A percentile compares a stretch with the other conserved stretches of the same genome.
These are phyloP conservation scores for Parauchenoglanis ngamensis DNA, from an alignment of 2,797 vertebrate genomes.

Conservation along the genomic window DNA sequence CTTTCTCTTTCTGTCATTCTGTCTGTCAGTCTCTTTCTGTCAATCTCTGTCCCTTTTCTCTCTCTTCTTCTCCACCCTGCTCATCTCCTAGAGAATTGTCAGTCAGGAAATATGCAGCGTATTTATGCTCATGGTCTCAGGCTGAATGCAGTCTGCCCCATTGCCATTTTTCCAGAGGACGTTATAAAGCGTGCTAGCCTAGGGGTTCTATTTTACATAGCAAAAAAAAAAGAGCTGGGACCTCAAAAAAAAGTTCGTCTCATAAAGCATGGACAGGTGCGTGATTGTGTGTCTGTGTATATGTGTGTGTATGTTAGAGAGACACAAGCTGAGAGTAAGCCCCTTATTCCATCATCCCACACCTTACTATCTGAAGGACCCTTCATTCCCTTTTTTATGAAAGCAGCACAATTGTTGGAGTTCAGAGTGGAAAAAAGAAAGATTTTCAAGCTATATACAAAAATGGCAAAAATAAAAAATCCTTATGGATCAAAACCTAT, in stretches of 20 bases:
- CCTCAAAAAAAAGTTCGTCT: neutral
- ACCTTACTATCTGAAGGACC: neutral
- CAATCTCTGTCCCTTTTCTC: neutral
- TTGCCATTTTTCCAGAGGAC: neutral
- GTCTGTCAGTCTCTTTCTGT: slow-evolving; percentile 1
- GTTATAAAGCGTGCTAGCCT: neutral
- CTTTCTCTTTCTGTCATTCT: neutral
- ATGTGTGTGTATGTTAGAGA: neutral
- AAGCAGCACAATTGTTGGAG: neutral
- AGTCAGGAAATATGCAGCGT: neutral
- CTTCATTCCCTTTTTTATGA: neutral
- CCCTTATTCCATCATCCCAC: neutral
- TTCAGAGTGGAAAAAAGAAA: neutral
- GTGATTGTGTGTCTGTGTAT: neutral
- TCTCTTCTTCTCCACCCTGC: neutral
- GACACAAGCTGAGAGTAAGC: neutral
- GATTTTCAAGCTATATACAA: neutral
- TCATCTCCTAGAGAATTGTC: neutral
- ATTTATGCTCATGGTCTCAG: neutral
- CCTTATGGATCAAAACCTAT: neutral
- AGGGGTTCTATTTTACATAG: neutral
- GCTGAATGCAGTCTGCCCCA: slow-evolving; percentile 7
- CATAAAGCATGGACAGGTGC: neutral
- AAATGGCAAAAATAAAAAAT: neutral
- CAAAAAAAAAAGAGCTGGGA: neutral